Percentiles rank a stretch among this genome's conserved stretches.
phyloP scores from a whole-genome alignment of 2,113 vertebrate species.

The Oncorhynchus nerka region DNA sequence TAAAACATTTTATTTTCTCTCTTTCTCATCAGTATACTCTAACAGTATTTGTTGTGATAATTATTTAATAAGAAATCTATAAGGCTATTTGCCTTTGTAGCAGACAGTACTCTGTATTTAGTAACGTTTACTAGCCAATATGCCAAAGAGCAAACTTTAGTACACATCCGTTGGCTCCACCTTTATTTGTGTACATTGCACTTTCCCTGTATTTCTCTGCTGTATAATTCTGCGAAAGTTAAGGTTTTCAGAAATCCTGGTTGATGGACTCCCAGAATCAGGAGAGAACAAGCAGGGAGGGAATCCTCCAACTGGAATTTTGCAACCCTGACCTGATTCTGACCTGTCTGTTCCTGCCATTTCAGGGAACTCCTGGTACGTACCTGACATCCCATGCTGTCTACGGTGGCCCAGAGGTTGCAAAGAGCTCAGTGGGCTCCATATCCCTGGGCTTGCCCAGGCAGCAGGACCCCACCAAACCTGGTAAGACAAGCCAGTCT shows the following conservation, averaged over 20 bases:
- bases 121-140: not conserved
- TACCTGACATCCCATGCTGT: constrained; percentile 89
- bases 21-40: no score
- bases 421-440: constrained; percentile 89
- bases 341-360: constrained; percentile 28
- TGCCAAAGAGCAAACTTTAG: not conserved
- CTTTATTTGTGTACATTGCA: constrained; percentile 11
- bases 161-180: not conserved
- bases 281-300: no score
- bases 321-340: not conserved
- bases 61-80: not conserved
- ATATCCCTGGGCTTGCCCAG: constrained; percentile 94
- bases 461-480: constrained; percentile 87
- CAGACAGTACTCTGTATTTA: not conserved
- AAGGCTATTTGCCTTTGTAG: not conserved
- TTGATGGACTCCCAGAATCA: no score
- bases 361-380: constrained; percentile 93
- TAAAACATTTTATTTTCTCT: no score
- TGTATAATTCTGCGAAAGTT: no score
- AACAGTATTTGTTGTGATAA: not conserved
- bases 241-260: no score
- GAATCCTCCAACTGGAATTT: no score
- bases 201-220: constrained; percentile 11
- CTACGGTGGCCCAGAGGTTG: constrained; percentile 81
- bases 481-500: constrained; percentile 75